These are phyloP conservation scores for Trissoscelio sp. DNA, from an alignment of 2,888 invertebrate species.

Conservation along the genomic window DNA sequence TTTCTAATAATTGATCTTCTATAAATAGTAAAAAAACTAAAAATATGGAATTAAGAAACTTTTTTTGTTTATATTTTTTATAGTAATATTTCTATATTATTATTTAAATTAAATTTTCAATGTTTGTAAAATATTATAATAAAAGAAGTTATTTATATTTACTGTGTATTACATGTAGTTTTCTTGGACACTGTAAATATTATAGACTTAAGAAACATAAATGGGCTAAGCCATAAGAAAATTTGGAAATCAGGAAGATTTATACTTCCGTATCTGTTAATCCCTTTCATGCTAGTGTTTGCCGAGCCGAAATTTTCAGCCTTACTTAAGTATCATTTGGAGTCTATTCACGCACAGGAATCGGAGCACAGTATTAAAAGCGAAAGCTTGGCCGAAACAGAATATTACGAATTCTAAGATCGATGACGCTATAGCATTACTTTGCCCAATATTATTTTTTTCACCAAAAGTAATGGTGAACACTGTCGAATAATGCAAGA, in stretches of 20 bases:
- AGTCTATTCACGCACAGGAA: constrained; percentile 50
- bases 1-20: background rate
- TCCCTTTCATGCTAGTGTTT: constrained; percentile 22
- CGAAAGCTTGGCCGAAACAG: constrained; percentile 43
- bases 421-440: constrained; percentile 34
- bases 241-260: constrained; percentile 33
- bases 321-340: constrained; percentile 45
- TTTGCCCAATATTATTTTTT: constrained; percentile 13
- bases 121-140: too few species aligned
- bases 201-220: background rate
- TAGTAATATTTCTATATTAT: too few species aligned
- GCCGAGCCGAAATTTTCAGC: constrained; percentile 16
- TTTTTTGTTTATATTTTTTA: background rate
- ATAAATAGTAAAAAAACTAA: background rate
- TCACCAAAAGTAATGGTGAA: background rate
- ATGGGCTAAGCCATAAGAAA: constrained; percentile 3
- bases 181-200: too few species aligned
- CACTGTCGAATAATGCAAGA: background rate
- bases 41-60: background rate
- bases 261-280: constrained; percentile 51
- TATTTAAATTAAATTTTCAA: too few species aligned
- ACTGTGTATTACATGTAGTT: too few species aligned
- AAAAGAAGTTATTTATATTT: too few species aligned
- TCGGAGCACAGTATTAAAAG: constrained; percentile 44
- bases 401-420: constrained; percentile 46